Evolutionary conservation across 2,797 vertebrate genomes (phyloP), one percentile per base, ranked within the genome.

Genomic region (Pelochelys cantorii): DNA sequence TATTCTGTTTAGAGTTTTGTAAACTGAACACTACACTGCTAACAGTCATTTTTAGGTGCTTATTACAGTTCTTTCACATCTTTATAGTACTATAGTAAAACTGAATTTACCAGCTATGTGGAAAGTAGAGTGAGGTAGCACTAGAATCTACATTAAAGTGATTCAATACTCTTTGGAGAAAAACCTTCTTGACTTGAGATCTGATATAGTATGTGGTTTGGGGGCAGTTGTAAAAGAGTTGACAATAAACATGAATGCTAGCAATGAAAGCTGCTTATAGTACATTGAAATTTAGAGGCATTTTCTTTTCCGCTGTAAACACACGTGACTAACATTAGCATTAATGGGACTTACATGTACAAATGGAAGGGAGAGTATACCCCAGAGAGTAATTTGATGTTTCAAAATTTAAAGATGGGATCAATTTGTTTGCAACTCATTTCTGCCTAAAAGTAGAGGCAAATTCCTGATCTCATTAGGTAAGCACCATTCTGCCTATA

Each of bases 61-160:
- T 97, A 75, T 97, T 97, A 96, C 91, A 86, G 95, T 95, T 97
- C 92, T 97, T 97, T 97, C 96, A 96, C 95, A 93, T 97, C 97
- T 98, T 98, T 98, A 97, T 97, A 96, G 97, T 96, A 94, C 89
- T 93, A 79, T 97, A 97, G 96, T 98, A 98, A 98, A 98, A 96
- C 90, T 95, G 95, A 97, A 98, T 98, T 98, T 98, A 98, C 95
- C 97, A 95, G 95, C 92, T 97, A 88, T 93, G 94, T 97, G 97
- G 96, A 97, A 98, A 97, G 96, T 3, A 2, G 96, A 96, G 95
- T 95, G 95, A 97, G 90, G 80, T 87, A 96, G 89, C 92, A 93
- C 90, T 95, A 95, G 96, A 96, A 95, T 97, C 95, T 90, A 85
- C 95, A 97, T 97, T 97, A 97, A 97, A 98, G 86, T 97, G 97